A percentile compares a stretch with the other conserved stretches of the same genome.
phyloP scores from a whole-genome alignment of 2,888 invertebrate genomes.

The Thymelicus acteon region DNA sequence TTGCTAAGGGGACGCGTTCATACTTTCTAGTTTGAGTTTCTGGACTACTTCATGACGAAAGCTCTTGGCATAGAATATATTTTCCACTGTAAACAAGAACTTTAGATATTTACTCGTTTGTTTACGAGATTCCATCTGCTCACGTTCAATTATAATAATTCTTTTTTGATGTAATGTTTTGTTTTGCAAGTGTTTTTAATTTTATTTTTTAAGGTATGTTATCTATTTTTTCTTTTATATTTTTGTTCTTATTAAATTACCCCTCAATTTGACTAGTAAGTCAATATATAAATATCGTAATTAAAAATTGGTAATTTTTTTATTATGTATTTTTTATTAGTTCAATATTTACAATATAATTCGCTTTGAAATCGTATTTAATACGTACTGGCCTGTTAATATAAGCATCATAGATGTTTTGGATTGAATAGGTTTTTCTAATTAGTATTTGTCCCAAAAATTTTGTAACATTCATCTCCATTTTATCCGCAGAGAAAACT shows the following conservation, averaged over 20 bases:
- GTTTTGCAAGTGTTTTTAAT: neutral
- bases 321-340: no score
- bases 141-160: no score
- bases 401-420: no score
- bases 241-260: constrained; percentile 12
- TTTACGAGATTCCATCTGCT: constrained; percentile 8
- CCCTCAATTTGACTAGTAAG: neutral
- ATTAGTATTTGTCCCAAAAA: no score
- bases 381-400: no score
- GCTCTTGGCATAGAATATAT: constrained; percentile 57
- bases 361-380: no score
- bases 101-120: constrained; percentile 33
- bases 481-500: constrained; percentile 41
- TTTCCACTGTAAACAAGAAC: constrained; percentile 46
- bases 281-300: no score
- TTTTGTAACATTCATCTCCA: neutral
- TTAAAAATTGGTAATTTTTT: neutral
- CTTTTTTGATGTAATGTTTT: no score
- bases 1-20: constrained; percentile 37
- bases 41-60: constrained; percentile 52
- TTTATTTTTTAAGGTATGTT: constrained; percentile 38
- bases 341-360: no score
- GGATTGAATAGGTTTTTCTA: no score
- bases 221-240: constrained; percentile 39
- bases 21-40: no score